Evolutionary conservation across 2,113 vertebrate genomes (phyloP), one percentile per base, ranked within the genome.

Genomic region (Phrynosoma platyrhinos): DNA sequence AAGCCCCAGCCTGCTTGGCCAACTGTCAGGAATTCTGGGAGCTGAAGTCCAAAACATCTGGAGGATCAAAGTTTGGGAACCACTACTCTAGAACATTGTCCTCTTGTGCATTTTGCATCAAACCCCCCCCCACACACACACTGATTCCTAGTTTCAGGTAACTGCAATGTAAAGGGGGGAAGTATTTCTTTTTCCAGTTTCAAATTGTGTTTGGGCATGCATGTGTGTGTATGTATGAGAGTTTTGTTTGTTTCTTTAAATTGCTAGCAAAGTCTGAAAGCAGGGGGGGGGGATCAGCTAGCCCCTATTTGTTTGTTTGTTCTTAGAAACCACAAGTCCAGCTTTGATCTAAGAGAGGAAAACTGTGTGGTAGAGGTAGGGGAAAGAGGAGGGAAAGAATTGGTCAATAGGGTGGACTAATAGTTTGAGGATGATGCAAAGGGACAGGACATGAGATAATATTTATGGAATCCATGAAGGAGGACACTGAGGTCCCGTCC

Each of bases 261-360:
- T 93, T 85, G 66, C 82, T 72, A 87, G 90, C 58, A 62, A 89
- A 91, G 88, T 92, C 91, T 93, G 74, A 84, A 91, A 91, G 90
- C 89, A 91, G 47, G 47, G 47, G 9, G 58, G 75, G 89, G 77
- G 81, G 94, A 92, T 93, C 90, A 81, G 88, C 83, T 90, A 86
- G 69, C 16, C 79, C 93, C 85, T 87, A 90, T 92, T 94, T 93
- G 84, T 91, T 95, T 92, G 84, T 90, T 96, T 94, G 89, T 87
- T 90, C 88, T 89, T 66, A 90, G 91, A 91, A 84, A 90, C 82
- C 47, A 75, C 30, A 80, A 89, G 84, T 68, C 53, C 84, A n/a
- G 85, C 88, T 96, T 93, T 76, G 90, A 94, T 93, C 84, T 88
- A 89, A 89, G 88, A 89, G 86, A 94, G 90, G 90, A 92, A 92